These are phyloP conservation scores for Amia ocellicauda DNA, from an alignment of 2,113 vertebrate genomes.

Conservation along the genomic window DNA sequence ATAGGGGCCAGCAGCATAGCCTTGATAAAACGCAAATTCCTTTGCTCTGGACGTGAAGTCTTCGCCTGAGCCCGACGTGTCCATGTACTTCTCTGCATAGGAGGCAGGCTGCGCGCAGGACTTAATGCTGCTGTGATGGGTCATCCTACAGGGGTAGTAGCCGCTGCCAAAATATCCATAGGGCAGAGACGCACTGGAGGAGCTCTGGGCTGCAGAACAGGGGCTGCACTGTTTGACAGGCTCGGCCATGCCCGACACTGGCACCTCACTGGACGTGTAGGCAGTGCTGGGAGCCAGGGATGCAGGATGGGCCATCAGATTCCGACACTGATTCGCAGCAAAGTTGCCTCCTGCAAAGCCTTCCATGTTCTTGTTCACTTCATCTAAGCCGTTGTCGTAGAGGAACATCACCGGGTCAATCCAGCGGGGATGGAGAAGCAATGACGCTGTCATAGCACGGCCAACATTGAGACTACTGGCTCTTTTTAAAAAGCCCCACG, in stretches of 20 bases:
- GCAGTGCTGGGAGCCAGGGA: conserved; percentile 80
- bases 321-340: conserved; percentile 90
- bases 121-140: conserved; percentile 86
- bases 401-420: conserved; percentile 98
- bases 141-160: conserved; percentile 94
- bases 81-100: conserved; percentile 92
- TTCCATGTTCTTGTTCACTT: conserved; percentile 96
- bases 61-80: conserved; percentile 86
- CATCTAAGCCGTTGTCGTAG: conserved; percentile 92
- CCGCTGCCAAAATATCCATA: conserved; percentile 96
- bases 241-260: conserved; percentile 83
- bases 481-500: conserved; percentile 94
- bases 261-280: conserved; percentile 78
- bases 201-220: conserved; percentile 87
- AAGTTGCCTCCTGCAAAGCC: conserved; percentile 86
- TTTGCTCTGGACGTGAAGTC: conserved; percentile 91
- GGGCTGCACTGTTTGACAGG: conserved; percentile 95
- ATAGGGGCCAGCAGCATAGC: conserved; percentile 88
- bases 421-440: conserved; percentile 97
- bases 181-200: conserved; percentile 86
- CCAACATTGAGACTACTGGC: conserved; percentile 89
- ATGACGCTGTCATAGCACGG: conserved; percentile 98
- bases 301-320: conserved; percentile 90
- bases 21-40: conserved; percentile 96
- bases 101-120: conserved; percentile 84